These are phyloP conservation scores for Drosophila pallidifrons DNA, from an alignment of 1,140 invertebrate genomes.

Conservation along the genomic window DNA sequence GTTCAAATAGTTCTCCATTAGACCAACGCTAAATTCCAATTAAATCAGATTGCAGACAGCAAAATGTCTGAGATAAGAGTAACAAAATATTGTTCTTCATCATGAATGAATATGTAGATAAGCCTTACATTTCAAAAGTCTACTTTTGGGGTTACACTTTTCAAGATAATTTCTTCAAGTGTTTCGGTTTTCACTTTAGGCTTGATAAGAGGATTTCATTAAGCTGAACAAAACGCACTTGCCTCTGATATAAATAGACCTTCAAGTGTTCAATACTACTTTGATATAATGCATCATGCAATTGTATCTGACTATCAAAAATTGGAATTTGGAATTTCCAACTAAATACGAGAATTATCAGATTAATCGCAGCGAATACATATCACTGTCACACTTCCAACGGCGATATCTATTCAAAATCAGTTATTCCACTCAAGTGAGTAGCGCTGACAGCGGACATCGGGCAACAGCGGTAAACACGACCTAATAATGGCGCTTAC, in stretches of 20 bases:
- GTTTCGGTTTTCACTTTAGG: slow-evolving; percentile 5
- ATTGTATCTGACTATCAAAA: background rate
- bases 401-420: background rate
- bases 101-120: slow-evolving; percentile 13
- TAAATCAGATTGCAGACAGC: background rate
- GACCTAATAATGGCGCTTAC: slow-evolving; percentile 8
- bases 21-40: background rate
- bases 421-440: background rate
- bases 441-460: background rate
- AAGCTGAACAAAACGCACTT: background rate
- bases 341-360: background rate
- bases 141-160: background rate
- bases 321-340: background rate
- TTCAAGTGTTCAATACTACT: background rate
- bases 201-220: slow-evolving; percentile 1
- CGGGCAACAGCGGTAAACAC: slow-evolving; percentile 1
- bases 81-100: background rate
- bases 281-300: background rate
- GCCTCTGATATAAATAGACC: background rate
- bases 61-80: slow-evolving; percentile 9
- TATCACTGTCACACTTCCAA: slow-evolving; percentile 1
- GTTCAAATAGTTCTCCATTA: background rate
- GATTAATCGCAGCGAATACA: background rate
- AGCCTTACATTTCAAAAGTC: slow-evolving; percentile 5
- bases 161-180: slow-evolving; percentile 3